Evolutionary conservation across 2,113 vertebrate genomes (phyloP).

Genomic region (Australoheros scitulus): DNA sequence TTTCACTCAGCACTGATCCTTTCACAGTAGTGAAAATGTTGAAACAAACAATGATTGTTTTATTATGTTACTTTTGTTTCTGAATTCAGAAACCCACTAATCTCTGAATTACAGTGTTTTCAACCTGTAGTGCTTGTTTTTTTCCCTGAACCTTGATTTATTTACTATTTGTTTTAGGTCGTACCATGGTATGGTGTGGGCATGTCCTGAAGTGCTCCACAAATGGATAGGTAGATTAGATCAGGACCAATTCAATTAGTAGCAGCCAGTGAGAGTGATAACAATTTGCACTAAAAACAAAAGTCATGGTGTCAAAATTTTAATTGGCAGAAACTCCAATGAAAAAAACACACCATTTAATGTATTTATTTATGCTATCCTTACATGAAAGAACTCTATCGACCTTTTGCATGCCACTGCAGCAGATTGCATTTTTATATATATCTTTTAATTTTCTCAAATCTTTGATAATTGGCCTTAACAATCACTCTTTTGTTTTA

Average conservation of each 20-base stretch:
- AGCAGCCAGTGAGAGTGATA: background rate
- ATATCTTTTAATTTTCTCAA: background rate
- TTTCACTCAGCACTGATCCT: conserved; percentile 56
- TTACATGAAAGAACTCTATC: no score
- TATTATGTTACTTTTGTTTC: background rate
- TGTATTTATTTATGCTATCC: no score
- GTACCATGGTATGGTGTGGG: background rate
- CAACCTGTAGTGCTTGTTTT: background rate
- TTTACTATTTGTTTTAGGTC: conserved; percentile 42
- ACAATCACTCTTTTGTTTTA: background rate
- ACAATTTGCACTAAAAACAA: background rate
- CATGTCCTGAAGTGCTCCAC: background rate
- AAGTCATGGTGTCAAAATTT: background rate
- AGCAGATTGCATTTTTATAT: no score
- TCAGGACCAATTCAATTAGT: background rate
- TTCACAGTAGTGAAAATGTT: conserved; percentile 31
- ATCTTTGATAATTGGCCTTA: background rate
- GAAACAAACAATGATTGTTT: background rate
- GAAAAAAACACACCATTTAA: background rate
- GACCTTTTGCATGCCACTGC: background rate
- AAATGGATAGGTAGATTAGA: no score
- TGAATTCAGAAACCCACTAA: background rate
- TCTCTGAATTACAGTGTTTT: background rate
- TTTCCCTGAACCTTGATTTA: conserved; percentile 36
- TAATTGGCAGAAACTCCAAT: background rate